Conservation (phyloP, 2,113 vertebrate species). For the Malurus cyaneus region DNA sequence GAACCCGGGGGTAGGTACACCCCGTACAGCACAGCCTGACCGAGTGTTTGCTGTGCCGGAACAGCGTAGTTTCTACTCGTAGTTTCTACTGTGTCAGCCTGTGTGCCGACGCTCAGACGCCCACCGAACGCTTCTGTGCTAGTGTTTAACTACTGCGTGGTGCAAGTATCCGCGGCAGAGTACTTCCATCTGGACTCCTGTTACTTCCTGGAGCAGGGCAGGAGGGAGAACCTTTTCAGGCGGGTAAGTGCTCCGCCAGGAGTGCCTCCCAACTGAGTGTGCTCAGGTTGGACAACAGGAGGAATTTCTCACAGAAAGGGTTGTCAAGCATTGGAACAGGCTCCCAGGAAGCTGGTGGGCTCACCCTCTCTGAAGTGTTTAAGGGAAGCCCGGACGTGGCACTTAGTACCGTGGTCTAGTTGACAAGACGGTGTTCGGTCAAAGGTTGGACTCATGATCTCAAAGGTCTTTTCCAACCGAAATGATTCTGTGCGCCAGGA, state of each 20-base stretch:
- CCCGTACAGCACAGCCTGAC: rapidly evolving
- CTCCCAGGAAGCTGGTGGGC: background rate
- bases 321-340: background rate
- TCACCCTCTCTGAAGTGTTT: background rate
- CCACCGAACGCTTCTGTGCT: rapidly evolving
- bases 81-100: background rate
- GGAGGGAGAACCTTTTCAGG: too few species aligned
- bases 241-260: rapidly evolving
- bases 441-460: background rate
- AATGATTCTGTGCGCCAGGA: background rate
- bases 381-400: background rate
- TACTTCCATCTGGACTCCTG: rapidly evolving
- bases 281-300: background rate
- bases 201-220: too few species aligned
- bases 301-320: background rate
- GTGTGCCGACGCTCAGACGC: rapidly evolving
- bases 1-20: rapidly evolving
- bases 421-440: background rate
- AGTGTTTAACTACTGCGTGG: too few species aligned
- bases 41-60: rapidly evolving
- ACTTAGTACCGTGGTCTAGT: background rate
- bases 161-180: rapidly evolving
- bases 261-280: background rate
- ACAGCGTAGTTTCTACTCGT: background rate
- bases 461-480: background rate